A percentile compares a stretch with the other conserved stretches of the same genome.
These are phyloP conservation scores for Eupithecia subfuscata DNA, from an alignment of 2,888 invertebrate genomes.

Conservation along the genomic window DNA sequence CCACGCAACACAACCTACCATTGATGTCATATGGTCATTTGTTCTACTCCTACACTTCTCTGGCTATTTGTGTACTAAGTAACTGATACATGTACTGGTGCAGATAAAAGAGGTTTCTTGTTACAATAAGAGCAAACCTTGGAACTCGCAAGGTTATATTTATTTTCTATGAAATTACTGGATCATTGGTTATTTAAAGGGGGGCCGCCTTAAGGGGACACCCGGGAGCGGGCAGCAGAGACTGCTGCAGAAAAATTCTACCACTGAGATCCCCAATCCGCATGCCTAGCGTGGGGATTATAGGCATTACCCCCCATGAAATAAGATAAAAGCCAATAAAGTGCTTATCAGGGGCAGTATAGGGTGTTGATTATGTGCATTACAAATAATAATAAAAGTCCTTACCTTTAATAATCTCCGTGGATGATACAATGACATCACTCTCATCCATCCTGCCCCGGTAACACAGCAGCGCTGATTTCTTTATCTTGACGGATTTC, in stretches of 20 bases:
- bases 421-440: conserved; percentile 85
- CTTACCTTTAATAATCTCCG: conserved; percentile 87
- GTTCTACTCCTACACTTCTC: conserved; percentile 17
- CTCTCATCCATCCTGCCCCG: conserved; percentile 78
- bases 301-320: too few relatives aligned
- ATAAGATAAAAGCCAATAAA: too few relatives aligned
- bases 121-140: conserved; percentile 20
- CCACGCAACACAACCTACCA: neutral
- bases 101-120: conserved; percentile 13
- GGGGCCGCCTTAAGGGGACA: too few relatives aligned
- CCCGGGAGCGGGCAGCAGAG: too few relatives aligned
- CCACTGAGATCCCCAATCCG: too few relatives aligned
- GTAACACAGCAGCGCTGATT: conserved; percentile 72
- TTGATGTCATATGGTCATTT: conserved; percentile 39
- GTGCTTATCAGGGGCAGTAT: too few relatives aligned
- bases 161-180: neutral
- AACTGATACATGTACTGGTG: neutral
- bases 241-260: too few relatives aligned
- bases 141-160: neutral
- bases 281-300: too few relatives aligned
- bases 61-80: neutral
- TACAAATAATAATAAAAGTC: neutral
- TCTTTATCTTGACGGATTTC: conserved; percentile 70
- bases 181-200: neutral
- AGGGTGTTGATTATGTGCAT: too few relatives aligned